Evolutionary conservation across 2,888 invertebrate species (phyloP).

Genomic region (Syritta pipiens): DNA sequence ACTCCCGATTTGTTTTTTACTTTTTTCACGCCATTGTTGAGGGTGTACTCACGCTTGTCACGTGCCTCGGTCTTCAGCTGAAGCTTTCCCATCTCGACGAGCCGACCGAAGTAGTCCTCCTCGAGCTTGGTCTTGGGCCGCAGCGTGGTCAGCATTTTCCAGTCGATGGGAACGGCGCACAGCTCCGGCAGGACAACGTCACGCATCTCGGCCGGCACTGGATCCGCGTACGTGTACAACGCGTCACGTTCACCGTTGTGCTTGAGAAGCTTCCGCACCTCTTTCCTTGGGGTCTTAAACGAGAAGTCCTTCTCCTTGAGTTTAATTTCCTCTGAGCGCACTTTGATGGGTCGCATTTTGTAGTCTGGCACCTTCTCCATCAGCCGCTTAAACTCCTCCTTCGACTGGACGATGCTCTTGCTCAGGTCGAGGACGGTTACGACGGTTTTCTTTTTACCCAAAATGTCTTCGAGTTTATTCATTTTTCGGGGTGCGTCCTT

Average conservation of each 20-base stretch:
- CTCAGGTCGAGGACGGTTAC: constrained; percentile 92
- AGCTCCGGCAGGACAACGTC: constrained; percentile 82
- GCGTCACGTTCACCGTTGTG: constrained; percentile 76
- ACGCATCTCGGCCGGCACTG: constrained; percentile 90
- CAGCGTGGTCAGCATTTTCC: constrained; percentile 94
- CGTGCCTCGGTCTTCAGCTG: constrained; percentile 86
- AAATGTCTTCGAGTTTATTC: constrained; percentile 89
- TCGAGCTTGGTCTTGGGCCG: constrained; percentile 91
- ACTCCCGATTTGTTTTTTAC: constrained; percentile 92
- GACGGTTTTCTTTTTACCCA: constrained; percentile 91
- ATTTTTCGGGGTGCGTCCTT: too few relatives aligned
- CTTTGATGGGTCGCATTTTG: constrained; percentile 93
- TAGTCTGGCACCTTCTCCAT: constrained; percentile 94
- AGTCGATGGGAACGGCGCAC: constrained; percentile 92
- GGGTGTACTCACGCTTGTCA: constrained; percentile 84
- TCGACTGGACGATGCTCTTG: constrained; percentile 86
- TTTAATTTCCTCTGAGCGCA: constrained; percentile 88
- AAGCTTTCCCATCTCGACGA: constrained; percentile 90
- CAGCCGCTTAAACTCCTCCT: constrained; percentile 90
- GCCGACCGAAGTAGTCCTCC: constrained; percentile 92
- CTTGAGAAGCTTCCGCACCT: constrained; percentile 81
- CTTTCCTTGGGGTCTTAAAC: constrained; percentile 87
- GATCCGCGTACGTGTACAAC: constrained; percentile 83
- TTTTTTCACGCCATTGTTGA: constrained; percentile 85
- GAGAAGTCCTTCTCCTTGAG: constrained; percentile 87